phyloP scores from a whole-genome alignment of 1,140 invertebrate genomes.

The Caenorhabditis remanei region DNA sequence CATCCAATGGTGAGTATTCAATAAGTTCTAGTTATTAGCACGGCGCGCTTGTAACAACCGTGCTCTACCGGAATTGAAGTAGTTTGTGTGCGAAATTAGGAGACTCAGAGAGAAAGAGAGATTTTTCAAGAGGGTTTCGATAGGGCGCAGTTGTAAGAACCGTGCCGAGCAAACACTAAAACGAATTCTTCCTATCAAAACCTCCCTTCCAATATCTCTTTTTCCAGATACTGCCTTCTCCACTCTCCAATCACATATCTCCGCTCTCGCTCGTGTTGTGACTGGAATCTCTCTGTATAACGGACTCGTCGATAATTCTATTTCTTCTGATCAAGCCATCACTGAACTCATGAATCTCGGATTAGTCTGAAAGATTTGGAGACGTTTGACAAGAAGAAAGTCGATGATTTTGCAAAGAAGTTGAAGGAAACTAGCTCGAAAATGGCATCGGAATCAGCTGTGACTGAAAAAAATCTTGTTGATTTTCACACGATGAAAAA shows the following conservation, averaged over 20 bases:
- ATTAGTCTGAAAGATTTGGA: neutral
- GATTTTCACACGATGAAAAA: neutral
- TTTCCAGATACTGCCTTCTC: neutral
- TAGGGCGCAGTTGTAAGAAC: no score
- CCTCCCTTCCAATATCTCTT: no score
- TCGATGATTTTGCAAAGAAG: neutral
- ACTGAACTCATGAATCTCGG: neutral
- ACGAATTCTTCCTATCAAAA: no score
- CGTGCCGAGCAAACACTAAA: no score
- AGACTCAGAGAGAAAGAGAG: no score
- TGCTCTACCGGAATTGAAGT: no score
- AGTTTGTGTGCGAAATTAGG: no score
- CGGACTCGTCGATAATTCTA: neutral
- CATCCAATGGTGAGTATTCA: no score
- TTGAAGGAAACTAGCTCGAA: neutral
- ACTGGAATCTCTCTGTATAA: neutral
- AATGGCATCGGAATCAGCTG: neutral
- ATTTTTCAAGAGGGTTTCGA: no score
- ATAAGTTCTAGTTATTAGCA: no score
- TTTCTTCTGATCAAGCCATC: neutral
- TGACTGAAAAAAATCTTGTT: neutral
- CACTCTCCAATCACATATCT: neutral
- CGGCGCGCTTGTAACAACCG: no score
- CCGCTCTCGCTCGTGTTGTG: neutral
- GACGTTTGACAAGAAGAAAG: neutral